Percentiles rank a stretch among this genome's conserved stretches.
Evolutionary conservation across 2,888 invertebrate species (phyloP).

Genomic region (Stenotaenia linearis): DNA sequence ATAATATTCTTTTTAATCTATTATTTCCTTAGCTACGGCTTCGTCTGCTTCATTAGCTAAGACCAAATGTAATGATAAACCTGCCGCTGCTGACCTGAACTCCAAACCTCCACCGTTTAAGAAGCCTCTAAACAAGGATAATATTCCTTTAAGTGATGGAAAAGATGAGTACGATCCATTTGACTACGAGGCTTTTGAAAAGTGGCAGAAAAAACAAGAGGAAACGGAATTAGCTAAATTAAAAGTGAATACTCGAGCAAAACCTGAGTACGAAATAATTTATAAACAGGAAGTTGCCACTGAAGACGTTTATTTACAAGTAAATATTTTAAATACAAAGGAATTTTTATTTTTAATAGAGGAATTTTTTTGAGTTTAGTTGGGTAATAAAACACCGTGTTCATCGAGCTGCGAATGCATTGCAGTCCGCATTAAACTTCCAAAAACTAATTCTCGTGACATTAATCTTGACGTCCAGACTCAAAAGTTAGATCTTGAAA

Average conservation of each 20-base stretch:
- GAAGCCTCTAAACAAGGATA: background rate
- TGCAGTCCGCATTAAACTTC: constrained; percentile 67
- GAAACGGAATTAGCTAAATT: constrained; percentile 35
- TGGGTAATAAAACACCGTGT: constrained; percentile 70
- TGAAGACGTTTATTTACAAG: constrained; percentile 79
- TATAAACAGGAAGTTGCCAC: constrained; percentile 79
- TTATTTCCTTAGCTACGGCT: background rate
- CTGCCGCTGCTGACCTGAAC: background rate
- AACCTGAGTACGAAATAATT: constrained; percentile 68
- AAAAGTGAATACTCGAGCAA: constrained; percentile 33
- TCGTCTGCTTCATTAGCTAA: background rate
- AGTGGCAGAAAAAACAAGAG: constrained; percentile 37
- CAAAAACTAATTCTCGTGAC: constrained; percentile 67
- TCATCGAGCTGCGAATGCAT: constrained; percentile 83
- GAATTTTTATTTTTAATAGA: too few relatives aligned
- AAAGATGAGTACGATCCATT: background rate
- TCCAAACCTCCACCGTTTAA: background rate
- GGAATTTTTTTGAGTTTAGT: constrained; percentile 51
- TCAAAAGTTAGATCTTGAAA: constrained; percentile 58
- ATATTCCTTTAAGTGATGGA: background rate
- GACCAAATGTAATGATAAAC: background rate
- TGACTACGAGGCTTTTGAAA: background rate
- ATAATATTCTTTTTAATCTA: background rate
- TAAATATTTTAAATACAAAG: constrained; percentile 45
- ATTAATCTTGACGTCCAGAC: constrained; percentile 63